These are phyloP conservation scores for Panzeria rudis DNA, from an alignment of 2,888 invertebrate genomes.

Conservation along the genomic window DNA sequence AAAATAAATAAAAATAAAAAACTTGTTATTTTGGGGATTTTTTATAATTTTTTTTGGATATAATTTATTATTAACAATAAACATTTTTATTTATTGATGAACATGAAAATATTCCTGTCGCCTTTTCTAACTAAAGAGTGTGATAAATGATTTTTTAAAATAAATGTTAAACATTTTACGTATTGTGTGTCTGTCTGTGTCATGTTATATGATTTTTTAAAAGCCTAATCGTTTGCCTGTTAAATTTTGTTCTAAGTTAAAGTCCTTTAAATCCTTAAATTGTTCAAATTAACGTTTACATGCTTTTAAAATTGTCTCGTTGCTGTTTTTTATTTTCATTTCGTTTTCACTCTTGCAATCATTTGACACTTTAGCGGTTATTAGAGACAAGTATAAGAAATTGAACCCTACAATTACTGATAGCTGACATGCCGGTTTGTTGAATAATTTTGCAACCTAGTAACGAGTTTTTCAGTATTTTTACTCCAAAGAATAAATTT, in stretches of 20 bases:
- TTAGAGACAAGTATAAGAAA: not conserved
- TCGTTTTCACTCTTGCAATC: not conserved
- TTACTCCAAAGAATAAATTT: no score
- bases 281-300: not conserved
- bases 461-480: no score
- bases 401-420: no score
- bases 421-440: no score
- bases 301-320: constrained; percentile 14
- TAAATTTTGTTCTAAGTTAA: not conserved
- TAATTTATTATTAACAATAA: not conserved
- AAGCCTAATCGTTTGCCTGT: not conserved
- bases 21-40: constrained; percentile 4
- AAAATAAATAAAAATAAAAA: not conserved
- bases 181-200: not conserved
- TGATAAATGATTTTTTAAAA: not conserved
- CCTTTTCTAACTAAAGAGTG: not conserved
- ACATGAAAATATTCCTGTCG: not conserved
- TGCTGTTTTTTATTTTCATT: not conserved
- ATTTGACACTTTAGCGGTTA: constrained; percentile 6
- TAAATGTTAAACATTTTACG: not conserved
- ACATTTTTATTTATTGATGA: not conserved
- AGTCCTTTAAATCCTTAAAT: not conserved
- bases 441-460: no score
- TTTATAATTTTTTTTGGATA: not conserved
- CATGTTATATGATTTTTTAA: no score